These are phyloP conservation scores for Leptinotarsa texana DNA, from an alignment of 1,140 invertebrate genomes.

Conservation along the genomic window DNA sequence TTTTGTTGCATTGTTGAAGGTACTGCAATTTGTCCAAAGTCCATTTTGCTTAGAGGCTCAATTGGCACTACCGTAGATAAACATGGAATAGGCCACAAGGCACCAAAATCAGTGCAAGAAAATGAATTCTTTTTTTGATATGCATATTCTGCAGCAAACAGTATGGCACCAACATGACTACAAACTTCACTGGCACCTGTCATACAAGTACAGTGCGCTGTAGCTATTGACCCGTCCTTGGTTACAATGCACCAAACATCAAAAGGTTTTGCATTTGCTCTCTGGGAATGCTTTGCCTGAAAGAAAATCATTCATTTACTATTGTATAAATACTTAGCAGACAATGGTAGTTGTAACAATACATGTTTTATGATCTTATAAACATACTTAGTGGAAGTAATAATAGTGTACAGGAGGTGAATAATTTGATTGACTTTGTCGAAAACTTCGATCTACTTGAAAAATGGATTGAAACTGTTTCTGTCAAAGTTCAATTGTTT, in stretches of 20 bases:
- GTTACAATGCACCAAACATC: constrained; percentile 18
- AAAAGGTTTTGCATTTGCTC: constrained; percentile 15
- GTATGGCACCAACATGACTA: constrained; percentile 18
- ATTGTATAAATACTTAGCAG: too few species aligned
- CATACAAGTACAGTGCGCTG: constrained; percentile 19
- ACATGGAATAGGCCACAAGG: constrained; percentile 19
- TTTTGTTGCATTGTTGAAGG: too few species aligned
- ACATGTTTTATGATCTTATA: too few species aligned
- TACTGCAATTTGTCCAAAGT: too few species aligned
- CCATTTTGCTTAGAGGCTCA: constrained; percentile 9
- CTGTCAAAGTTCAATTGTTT: too few species aligned
- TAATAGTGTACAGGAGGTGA: too few species aligned
- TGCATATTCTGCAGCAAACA: constrained; percentile 23
- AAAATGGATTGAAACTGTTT: constrained; percentile 7
- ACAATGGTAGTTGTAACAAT: too few species aligned
- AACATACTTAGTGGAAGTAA: too few species aligned
- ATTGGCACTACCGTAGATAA: constrained; percentile 18
- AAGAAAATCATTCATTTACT: background rate
- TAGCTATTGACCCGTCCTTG: constrained; percentile 10
- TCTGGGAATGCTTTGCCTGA: constrained; percentile 18
- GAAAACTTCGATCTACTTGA: background rate
- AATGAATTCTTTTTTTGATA: constrained; percentile 10
- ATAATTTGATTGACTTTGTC: too few species aligned
- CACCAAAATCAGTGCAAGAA: constrained; percentile 22
- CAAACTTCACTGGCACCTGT: constrained; percentile 22